Conservation (phyloP, 1,140 invertebrate genomes). For the Marisa cornuarietis region DNA sequence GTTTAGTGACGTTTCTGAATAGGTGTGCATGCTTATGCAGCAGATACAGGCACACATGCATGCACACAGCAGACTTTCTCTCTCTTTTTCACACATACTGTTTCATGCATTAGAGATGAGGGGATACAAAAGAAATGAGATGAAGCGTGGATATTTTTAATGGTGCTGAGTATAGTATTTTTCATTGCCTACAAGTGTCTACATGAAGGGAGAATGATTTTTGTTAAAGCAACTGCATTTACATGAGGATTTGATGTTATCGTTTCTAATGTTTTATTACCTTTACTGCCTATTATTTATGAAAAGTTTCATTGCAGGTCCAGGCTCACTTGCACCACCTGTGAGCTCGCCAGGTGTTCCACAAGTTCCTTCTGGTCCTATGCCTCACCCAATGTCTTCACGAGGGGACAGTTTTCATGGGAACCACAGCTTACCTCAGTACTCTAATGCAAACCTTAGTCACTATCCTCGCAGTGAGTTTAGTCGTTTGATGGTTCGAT, state of each 20-base stretch:
- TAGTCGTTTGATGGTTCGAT: neutral
- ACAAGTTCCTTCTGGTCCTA: constrained; percentile 20
- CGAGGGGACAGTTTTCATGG: constrained; percentile 22
- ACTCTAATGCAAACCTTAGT: constrained; percentile 22
- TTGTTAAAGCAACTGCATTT: neutral
- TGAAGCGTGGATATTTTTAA: too few species aligned
- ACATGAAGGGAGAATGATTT: neutral
- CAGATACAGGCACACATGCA: too few species aligned
- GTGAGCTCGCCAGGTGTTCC: constrained; percentile 25
- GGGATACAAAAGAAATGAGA: too few species aligned
- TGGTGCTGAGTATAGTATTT: too few species aligned
- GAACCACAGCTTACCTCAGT: constrained; percentile 17
- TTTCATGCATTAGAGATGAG: neutral
- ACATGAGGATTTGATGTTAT: neutral
- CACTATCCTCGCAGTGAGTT: constrained; percentile 30
- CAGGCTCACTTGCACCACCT: constrained; percentile 9
- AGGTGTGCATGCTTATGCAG: too few species aligned
- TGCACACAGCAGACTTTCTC: too few species aligned
- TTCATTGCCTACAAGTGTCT: neutral
- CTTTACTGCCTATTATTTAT: neutral
- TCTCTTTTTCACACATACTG: neutral
- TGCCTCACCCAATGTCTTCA: constrained; percentile 20
- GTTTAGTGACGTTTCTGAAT: too few species aligned
- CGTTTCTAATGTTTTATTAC: neutral
- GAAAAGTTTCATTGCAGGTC: constrained; percentile 19